Base-by-base conservation (phyloP, 1,140 invertebrate species). In the Drosophila ogumai region DNA sequence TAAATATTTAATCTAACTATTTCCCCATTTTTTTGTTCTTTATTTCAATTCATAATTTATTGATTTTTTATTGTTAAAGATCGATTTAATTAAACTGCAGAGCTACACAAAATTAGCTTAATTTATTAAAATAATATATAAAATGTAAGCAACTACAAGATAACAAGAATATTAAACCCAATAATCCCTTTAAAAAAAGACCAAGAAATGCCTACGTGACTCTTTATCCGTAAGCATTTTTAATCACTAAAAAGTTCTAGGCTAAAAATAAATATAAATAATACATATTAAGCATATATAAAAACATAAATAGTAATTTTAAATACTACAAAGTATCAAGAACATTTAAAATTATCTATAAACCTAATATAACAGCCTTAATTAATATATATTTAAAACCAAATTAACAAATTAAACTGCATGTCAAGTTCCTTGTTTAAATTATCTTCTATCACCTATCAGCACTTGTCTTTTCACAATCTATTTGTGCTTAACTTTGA, bases 401-500 rank as follows among this genome's bases (percentile, higher is more conserved):
- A 36, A 52, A 54, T 36, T 15, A 36, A 22, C 3, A 15, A n/a
- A 3, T 22, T 38, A 38, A 38, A 54, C 15, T 54, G 1, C 32
- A 22, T 22, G 0, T 8, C 7, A 15, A 52, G 10, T 9, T 19
- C 19, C 44, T 32, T 10, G 3, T 63, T 6, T 4, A 22, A 13
- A 36, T 52, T 34, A 41, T 28, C 13, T 19, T 22, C 36, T 10
- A 9, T 13, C n/a, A 6, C 43, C 38, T 34, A 25, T 36, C 46
- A 43, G 38, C 28, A 3, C 47, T 54, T n/a, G 46, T 36, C 50
- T 69, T 43, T 34, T 10, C 36, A 17, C 66, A 69, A 69, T 69
- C 40, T 36, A 6, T 32, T 8, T 15, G 41, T 57, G 64, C 67
- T 46, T 12, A 32, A 25, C 64, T 46, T n/a, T 71, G 65, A 69